Percentiles rank a stretch among this genome's conserved stretches.
These are phyloP conservation scores for Petaurus breviceps DNA, from an alignment of 2,113 vertebrate genomes.

Conservation along the genomic window DNA sequence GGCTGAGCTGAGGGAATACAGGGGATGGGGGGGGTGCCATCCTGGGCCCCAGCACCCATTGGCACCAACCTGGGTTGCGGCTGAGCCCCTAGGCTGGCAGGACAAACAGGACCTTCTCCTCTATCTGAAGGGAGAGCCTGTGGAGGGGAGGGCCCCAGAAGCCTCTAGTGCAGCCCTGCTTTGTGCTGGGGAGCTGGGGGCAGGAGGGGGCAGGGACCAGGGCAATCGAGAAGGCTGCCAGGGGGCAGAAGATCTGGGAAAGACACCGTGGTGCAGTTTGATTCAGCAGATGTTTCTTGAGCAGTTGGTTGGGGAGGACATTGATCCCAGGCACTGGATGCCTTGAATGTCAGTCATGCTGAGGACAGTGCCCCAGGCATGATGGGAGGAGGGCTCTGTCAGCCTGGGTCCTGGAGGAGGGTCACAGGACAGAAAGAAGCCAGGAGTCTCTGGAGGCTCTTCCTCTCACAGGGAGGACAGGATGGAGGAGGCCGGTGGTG, in stretches of 20 bases:
- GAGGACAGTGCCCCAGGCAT: background rate
- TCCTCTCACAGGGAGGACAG: accelerated
- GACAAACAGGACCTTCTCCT: too few relatives aligned
- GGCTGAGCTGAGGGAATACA: too few relatives aligned
- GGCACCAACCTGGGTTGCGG: background rate
- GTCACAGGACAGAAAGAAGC: background rate
- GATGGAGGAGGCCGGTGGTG: background rate
- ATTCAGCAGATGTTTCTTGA: too few relatives aligned
- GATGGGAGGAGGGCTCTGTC: accelerated
- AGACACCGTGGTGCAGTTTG: background rate
- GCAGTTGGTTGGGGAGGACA: too few relatives aligned
- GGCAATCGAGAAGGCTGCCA: background rate
- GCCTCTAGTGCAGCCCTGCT: background rate
- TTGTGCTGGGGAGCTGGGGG: background rate
- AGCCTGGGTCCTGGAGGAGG: accelerated
- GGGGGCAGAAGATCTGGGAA: background rate
- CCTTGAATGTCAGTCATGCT: background rate
- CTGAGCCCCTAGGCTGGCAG: background rate
- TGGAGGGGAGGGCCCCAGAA: background rate
- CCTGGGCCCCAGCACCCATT: background rate
- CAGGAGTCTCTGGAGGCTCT: accelerated
- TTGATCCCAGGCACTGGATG: background rate
- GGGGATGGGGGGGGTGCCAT: background rate
- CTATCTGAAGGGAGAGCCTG: background rate
- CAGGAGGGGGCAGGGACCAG: background rate